Base-by-base conservation (phyloP, 2,797 vertebrate species). In the Hyperoplus immaculatus region DNA sequence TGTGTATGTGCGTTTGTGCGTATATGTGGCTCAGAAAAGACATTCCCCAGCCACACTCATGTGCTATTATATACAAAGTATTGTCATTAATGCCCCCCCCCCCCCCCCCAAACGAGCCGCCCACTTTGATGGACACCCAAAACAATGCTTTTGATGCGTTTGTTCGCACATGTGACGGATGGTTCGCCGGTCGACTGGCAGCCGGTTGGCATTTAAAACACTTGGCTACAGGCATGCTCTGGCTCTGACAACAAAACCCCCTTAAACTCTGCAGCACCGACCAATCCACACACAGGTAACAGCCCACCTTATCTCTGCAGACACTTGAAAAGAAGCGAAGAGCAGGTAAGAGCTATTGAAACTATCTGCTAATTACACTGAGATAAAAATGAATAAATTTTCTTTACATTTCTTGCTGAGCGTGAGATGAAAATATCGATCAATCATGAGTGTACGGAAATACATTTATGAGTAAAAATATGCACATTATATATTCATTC, bases 161-260 rank as follows among this genome's bases (percentile, higher is more conserved):
- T 88, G 86, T 88, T 92, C 89, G 85, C 87, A 88, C 89, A 45
- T 91, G 90, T 87, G 87, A 90, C 68, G 78, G 87, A 91, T 88
- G 83, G 74, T 84, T 29, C 68, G 42, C 50, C 43, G 55, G 79
- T 29, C 69, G 67, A 80, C 73, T 39, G 59, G 84, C 85, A 80
- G 90, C 82, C 89, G 70, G 78, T 78, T 91, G 89, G 89, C 86
- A 77, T 79, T 84, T 75, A 58, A 3, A 29, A 42, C 8, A 69
- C 79, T 84, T 89, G 89, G 90, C 88, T 86, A 82, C 47, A 42
- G 70, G 29, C 45, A 51, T 10, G 10, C 18, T 70, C 87, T 92
- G 92, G 89, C 85, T 87, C 59, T 10, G 56, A 88, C 81, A 83
- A 87, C 83, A 90, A 89, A 86, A 29, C 29, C 29, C 29, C 78